Base-by-base conservation (phyloP, 2,797 vertebrate genomes). In the Halcyon badia region DNA sequence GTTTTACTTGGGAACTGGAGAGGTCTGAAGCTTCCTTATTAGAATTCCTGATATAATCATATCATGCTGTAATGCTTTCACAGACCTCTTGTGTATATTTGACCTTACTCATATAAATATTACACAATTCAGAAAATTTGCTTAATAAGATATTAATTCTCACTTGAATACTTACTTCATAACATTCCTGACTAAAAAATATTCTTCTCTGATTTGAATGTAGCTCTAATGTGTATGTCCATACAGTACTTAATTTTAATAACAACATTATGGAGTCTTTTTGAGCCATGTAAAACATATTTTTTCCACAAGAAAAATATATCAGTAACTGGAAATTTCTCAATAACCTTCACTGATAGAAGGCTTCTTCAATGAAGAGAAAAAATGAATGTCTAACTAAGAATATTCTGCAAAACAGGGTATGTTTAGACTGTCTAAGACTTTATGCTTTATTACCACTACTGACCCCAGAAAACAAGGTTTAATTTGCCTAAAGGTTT, bases 381-480 rank as follows among this genome's bases (percentile, higher is more conserved):
- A 84, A 82, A 90, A 44, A 22, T 14, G 18, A 78, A 37, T 25
- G 15, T 30, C 18, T 66, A 77, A 37, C 5, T 39, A 18, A 46
- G 44, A 76, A 52, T 28, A 30, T 3, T 57, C 13, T 64, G 6
- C 11, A 87, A 75, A 58, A 79, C 46, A 31, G 0, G 0, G 0
- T 26, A 11, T 30, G 6, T 58, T 70, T 73, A 60, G 7, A 5
- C 0, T 46, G 11, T 11, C 7, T 57, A 82, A 58, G n/a, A 35
- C 20, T 81, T 81, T 30, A 19, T 33, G 8, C 5, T 76, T 82
- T 88, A 21, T 61, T 28, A n/a, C 10, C 5, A 39, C 5, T 42
- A 64, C 6, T 49, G 33, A 68, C 9, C 5, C 8, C 24, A 21
- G 49, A 69, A 76, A 92, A 51, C 9, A 75, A 64, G 3, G 62